Percentiles rank a stretch among this genome's conserved stretches.
Conservation (phyloP, 1,140 invertebrate genomes). For the Trichonephila inaurata region DNA sequence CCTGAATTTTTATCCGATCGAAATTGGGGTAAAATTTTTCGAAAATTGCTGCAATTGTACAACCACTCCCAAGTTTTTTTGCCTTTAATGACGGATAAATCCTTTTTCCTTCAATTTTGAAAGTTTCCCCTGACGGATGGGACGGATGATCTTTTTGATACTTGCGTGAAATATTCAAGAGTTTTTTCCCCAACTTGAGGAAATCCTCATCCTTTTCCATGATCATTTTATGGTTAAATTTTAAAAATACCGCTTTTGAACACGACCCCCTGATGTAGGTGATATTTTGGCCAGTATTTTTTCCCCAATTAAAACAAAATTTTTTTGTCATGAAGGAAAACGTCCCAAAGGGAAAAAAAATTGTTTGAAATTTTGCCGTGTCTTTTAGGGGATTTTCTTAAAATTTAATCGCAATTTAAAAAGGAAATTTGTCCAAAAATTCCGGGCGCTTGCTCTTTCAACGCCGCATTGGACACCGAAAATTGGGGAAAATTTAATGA, state of each 20-base stretch:
- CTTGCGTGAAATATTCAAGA: not conserved
- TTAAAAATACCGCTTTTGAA: conserved; percentile 32
- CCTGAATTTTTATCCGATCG: conserved; percentile 43
- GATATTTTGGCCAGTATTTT: conserved; percentile 44
- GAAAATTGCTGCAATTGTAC: not conserved
- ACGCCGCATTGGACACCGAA: conserved; percentile 20
- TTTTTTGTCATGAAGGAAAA: conserved; percentile 45
- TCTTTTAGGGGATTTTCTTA: conserved; percentile 12
- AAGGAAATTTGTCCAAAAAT: not conserved
- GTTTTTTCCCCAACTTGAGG: not conserved
- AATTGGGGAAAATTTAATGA: conserved; percentile 49
- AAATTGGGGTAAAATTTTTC: conserved; percentile 16
- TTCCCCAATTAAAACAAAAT: conserved; percentile 52
- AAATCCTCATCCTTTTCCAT: not conserved
- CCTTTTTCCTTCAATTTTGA: conserved; percentile 37
- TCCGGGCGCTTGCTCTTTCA: conserved; percentile 45
- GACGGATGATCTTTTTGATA: conserved; percentile 17
- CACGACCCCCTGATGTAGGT: conserved; percentile 26
- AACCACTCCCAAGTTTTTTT: not conserved
- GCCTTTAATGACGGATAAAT: not conserved
- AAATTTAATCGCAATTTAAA: conserved; percentile 27
- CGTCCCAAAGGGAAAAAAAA: conserved; percentile 35
- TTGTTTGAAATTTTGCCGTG: conserved; percentile 20
- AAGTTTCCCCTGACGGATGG: not conserved
- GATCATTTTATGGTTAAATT: conserved; percentile 23